Base-by-base conservation (phyloP, 2,113 vertebrate genomes). In the Hemiscyllium ocellatum region DNA sequence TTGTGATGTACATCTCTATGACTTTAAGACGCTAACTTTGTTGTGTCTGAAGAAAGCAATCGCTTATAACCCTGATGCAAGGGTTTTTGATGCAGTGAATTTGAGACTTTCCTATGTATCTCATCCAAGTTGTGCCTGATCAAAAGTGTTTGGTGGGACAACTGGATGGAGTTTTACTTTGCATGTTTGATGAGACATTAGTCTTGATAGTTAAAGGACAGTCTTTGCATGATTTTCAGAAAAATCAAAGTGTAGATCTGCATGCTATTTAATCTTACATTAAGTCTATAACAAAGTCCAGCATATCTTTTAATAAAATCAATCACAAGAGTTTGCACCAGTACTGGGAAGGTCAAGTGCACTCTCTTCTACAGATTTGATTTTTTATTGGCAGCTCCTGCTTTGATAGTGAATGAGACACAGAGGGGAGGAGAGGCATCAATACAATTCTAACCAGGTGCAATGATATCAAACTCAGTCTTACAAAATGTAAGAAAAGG, bases 271-370 rank as follows among this genome's bases (percentile, higher is more conserved):
- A 37, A 37, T 61, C 61, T 91, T 91, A 66, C 89, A 91, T 37
- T 33, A 42, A n/a, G 89, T n/a, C n/a, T 65, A 0, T 93, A 19
- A 3, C 56, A 68, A 93, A 66, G 61, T 65, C 37, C 61, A 66
- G 22, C 37, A 61, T 93, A 93, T 66, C 89, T 93, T 91, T 93
- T 66, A 93, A 93, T 93, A 93, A 65, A 93, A 93, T 19, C 89
- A 93, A 66, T 66, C 89, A 42, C 56, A 93, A 61, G n/a, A n/a
- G 89, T n/a, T 93, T 93, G 61, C 89, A 68, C 61, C 89, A 66
- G 33, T 61, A 68, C 89, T 37, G 15, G 17, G 8, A 68, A 66
- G 61, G 33, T 93, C 89, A 93, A 61, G 89, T 37, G 61, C 65
- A 93, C 66, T 93, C 61, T 93, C 61, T n/a, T 66, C 1, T 20